Evolutionary conservation across 2,797 vertebrate genomes (phyloP).

Genomic region (Rhyacichthys aspro): DNA sequence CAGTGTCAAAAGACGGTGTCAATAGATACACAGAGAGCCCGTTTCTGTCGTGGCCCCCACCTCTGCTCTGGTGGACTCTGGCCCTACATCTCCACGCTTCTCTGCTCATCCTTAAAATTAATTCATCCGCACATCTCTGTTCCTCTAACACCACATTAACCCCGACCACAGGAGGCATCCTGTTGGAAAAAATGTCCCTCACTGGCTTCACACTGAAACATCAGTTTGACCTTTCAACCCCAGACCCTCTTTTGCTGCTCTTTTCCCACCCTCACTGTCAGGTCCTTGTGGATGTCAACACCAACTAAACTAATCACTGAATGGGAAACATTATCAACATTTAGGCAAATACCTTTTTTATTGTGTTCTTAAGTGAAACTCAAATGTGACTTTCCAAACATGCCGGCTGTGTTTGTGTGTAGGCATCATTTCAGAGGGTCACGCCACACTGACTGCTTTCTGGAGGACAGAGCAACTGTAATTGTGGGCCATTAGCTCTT

Average conservation of each 20-base stretch:
- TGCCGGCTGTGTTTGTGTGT: conserved; percentile 33
- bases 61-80: conserved; percentile 80
- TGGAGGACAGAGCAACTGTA: conserved; percentile 77
- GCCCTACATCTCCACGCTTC: conserved; percentile 79
- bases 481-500: conserved; percentile 76
- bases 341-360: conserved; percentile 2
- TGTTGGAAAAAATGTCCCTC: conserved; percentile 77
- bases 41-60: conserved; percentile 37
- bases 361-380: not conserved
- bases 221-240: conserved; percentile 78
- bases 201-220: conserved; percentile 65
- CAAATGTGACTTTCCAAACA: not conserved
- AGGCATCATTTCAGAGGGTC: conserved; percentile 68
- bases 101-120: conserved; percentile 84
- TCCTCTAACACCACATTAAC: conserved; percentile 85
- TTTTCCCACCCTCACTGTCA: conserved; percentile 50
- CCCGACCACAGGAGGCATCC: conserved; percentile 79
- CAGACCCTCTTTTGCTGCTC: conserved; percentile 42
- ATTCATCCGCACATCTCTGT: conserved; percentile 86
- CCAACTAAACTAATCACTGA: conserved; percentile 21
- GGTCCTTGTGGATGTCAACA: conserved; percentile 52
- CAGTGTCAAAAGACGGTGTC: conserved; percentile 41
- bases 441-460: conserved; percentile 75
- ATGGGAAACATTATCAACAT: not conserved
- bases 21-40: conserved; percentile 41